Evolutionary conservation across 2,888 invertebrate genomes (phyloP).

Genomic region (Erebia palarica): DNA sequence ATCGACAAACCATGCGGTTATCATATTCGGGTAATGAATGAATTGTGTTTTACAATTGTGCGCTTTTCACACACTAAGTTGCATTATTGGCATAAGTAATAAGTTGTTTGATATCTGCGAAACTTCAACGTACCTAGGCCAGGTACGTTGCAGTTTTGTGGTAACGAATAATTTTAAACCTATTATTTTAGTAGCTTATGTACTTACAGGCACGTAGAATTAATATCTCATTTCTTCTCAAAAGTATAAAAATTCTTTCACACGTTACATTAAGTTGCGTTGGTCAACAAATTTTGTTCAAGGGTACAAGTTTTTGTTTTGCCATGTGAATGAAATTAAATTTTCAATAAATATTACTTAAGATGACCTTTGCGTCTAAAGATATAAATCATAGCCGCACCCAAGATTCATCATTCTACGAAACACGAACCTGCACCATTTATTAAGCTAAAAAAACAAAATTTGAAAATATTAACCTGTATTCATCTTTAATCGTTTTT

Average conservation of each 20-base stretch:
- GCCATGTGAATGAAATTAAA: constrained; percentile 10
- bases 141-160: neutral
- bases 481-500: neutral
- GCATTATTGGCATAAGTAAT: constrained; percentile 9
- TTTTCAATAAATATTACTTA: constrained; percentile 13
- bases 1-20: constrained; percentile 1
- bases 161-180: neutral
- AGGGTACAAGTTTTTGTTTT: constrained; percentile 4
- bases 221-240: neutral
- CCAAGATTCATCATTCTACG: constrained; percentile 17
- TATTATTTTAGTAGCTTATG: neutral
- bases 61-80: constrained; percentile 14
- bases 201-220: neutral
- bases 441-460: constrained; percentile 1
- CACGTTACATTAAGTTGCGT: neutral
- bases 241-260: neutral
- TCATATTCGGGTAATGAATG: constrained; percentile 18
- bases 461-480: neutral
- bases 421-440: constrained; percentile 5
- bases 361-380: constrained; percentile 12
- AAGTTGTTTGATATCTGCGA: neutral
- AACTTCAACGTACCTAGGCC: neutral
- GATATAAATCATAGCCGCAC: constrained; percentile 20
- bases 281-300: neutral
- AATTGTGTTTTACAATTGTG: constrained; percentile 18